Evolutionary conservation across 2,797 vertebrate species (phyloP).

Genomic region (Pangasius sanitwongsei): DNA sequence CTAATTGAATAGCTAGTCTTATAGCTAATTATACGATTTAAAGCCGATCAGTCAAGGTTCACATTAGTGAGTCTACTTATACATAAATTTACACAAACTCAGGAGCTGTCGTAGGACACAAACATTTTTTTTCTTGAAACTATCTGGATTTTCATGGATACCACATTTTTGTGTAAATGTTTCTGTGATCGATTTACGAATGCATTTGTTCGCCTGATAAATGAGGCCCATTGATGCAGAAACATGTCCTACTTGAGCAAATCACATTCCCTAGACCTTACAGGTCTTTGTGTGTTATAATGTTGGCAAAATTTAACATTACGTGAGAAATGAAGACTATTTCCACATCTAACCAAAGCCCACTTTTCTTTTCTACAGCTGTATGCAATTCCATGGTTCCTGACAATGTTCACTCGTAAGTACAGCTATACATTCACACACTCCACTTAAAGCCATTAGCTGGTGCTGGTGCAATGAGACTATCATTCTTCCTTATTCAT

Average conservation of each 20-base stretch:
- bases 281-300: not conserved
- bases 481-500: not conserved
- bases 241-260: not conserved
- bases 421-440: constrained; percentile 53
- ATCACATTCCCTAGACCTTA: not conserved
- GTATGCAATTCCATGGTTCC: constrained; percentile 98
- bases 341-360: constrained; percentile 6
- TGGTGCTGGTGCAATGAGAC: not conserved
- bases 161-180: not conserved
- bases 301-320: not conserved
- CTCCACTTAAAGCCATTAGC: not conserved
- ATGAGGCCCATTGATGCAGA: not conserved
- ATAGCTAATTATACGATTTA: not conserved
- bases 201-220: not conserved
- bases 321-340: not conserved
- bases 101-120: not conserved
- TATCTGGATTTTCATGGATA: no score
- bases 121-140: not conserved
- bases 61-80: not conserved
- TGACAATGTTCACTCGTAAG: constrained; percentile 99
- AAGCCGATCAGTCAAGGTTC: not conserved
- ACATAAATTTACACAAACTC: not conserved
- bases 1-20: not conserved
- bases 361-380: constrained; percentile 74
- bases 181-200: not conserved